phyloP scores from a whole-genome alignment of 2,888 invertebrate species.

The Disparrhopalites patrizii region DNA sequence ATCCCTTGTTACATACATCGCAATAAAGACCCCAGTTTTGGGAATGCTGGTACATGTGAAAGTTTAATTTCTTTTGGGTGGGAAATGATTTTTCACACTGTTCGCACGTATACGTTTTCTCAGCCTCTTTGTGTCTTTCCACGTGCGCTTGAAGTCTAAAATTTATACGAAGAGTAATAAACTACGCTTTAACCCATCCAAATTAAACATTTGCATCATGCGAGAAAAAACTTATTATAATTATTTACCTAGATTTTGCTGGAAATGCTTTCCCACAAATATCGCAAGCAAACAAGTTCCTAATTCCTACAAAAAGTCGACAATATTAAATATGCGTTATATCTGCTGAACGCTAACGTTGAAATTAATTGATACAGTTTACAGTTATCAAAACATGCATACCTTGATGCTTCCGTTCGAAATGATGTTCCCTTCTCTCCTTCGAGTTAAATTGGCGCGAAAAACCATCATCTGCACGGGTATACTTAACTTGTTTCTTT shows the following conservation, averaged over 20 bases:
- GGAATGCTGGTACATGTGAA: conserved; percentile 13
- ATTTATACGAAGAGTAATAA: background rate
- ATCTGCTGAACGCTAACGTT: background rate
- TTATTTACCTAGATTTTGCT: conserved; percentile 1
- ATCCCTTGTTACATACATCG: conserved; percentile 14
- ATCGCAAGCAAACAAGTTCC: background rate
- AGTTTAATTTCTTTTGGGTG: conserved; percentile 6
- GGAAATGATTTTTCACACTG: conserved; percentile 10
- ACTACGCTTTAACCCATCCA: too few relatives aligned
- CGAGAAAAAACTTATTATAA: background rate
- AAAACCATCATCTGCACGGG: background rate
- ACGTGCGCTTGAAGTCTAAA: background rate
- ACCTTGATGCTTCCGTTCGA: conserved; percentile 7
- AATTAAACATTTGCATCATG: too few relatives aligned
- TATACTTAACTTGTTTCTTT: background rate
- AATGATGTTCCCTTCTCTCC: conserved; percentile 5
- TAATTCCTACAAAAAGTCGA: background rate
- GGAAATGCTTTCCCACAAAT: conserved; percentile 3
- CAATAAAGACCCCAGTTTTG: conserved; percentile 4
- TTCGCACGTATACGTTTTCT: conserved; percentile 6
- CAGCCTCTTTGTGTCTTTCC: conserved; percentile 3
- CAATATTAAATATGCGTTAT: background rate
- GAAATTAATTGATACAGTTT: background rate
- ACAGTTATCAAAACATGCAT: background rate
- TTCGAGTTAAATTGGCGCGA: background rate